Evolutionary conservation across 2,113 vertebrate species (phyloP), one percentile per base, ranked within the genome.

Genomic region (Cephalopterus ornatus): DNA sequence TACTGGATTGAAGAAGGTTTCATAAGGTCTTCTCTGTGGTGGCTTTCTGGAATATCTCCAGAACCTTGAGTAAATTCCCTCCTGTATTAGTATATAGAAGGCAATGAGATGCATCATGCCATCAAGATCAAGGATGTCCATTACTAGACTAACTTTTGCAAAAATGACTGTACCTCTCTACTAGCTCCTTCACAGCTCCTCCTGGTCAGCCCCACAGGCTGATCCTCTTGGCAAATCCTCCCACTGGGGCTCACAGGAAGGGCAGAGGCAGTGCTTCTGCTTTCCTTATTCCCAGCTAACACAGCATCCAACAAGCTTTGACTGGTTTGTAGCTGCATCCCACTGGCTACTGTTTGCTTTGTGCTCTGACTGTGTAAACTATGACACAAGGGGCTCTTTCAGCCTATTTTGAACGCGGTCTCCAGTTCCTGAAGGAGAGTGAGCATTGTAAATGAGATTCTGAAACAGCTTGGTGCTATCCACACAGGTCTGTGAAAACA

Each of bases 401-500:
- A 92, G 35, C 52, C 37, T 86, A 74, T 71, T 56, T 39, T 80
- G 35, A 88, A 42, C 26, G 5, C 23, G 9, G 5, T 90, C 78
- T 85, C 35, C 33, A 74, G 39, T 23, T 74, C 68, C 71, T 63
- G 72, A 80, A 93, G 63, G 32, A 92, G 75, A 93, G 7, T 4
- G 0, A 19, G 44, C 50, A 71, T 71, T 52, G 19, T 71, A 92
- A 88, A 90, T 59, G 56, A 62, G 47, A 68, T 44, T 85, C 78
- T 86, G 65, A 91, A 92, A 95, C 33, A 74, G 39, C 84, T 68
- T 81, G 75, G 42, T 85, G 68, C 85, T 96, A 67, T 90, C 82
- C 59, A 32, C 55, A 35, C n/a, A 74, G 11, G 8, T 96, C 83
- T 92, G 59, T 88, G 75, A 95, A 95, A 93, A 96, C 55, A 94